Percentiles rank a stretch among this genome's conserved stretches.
Conservation (phyloP, 2,888 invertebrate species). For the Amorpha juglandis region DNA sequence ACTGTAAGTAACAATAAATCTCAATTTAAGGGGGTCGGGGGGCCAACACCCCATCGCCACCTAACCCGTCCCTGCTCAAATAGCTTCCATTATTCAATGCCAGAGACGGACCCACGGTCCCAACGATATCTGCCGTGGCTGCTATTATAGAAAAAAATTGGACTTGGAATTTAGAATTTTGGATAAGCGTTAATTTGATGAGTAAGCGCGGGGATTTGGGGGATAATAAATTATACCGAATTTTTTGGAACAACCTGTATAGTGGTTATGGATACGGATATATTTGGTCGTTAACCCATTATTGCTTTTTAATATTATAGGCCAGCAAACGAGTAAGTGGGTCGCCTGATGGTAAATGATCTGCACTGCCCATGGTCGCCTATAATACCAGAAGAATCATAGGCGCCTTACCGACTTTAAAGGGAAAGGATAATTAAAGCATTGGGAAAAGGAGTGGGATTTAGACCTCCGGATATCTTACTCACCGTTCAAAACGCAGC, state of each 20-base stretch:
- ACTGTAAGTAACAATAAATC: conserved; percentile 23
- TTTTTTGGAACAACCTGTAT: conserved; percentile 15
- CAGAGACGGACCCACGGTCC: conserved; percentile 26
- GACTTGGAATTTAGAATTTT: conserved; percentile 18
- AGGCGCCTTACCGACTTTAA: no score
- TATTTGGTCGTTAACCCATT: background rate
- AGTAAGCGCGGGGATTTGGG: conserved; percentile 21
- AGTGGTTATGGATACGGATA: background rate
- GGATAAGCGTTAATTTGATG: conserved; percentile 26
- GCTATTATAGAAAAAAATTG: conserved; percentile 26
- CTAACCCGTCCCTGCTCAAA: conserved; percentile 17
- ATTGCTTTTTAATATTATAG: no score
- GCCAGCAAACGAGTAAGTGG: no score
- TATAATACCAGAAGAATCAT: no score
- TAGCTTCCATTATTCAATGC: conserved; percentile 42
- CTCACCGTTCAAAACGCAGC: no score
- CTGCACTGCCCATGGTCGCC: no score
- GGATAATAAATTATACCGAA: conserved; percentile 18
- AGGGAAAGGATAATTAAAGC: no score
- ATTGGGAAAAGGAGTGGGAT: no score
- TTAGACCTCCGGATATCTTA: no score
- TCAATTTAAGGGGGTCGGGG: conserved; percentile 19
- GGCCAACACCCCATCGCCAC: background rate
- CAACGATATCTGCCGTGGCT: conserved; percentile 32
- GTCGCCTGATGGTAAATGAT: no score